Evolutionary conservation across 2,888 invertebrate genomes (phyloP), one percentile per base, ranked within the genome.

Genomic region (Arrhopalites spinosus): DNA sequence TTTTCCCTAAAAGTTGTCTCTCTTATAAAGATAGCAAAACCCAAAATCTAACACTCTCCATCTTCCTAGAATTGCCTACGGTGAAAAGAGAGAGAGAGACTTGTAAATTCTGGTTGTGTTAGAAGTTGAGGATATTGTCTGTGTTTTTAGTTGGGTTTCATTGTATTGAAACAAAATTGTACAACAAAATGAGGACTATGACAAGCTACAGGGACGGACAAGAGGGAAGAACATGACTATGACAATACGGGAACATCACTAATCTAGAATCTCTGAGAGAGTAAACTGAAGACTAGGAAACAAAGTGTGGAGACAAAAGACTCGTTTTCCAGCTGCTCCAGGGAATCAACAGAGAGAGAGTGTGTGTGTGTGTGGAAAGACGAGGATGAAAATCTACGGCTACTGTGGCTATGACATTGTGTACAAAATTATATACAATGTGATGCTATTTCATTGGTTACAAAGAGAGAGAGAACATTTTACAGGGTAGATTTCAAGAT

Each of bases 251-350:
- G 25, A 27, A 27, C 50, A 47, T 50, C 17, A 27, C 47, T 53
- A 69, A 69, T 69, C 69, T 69, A 53, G n/a, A 30, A 69, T 69
- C 69, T 69, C 69, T 23, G 3, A 5, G 13, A 7, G 53, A 69
- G 30, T 47, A 50, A n/a, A 47, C 27, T 7, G 29, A 17, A 45
- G 68, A 27, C 61, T 13, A 23, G 27, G 30, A 30, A 66, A 66
- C 43, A 66, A 66, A 66, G 66, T 66, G 43, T 66, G 8, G 53
- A 50, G 68, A 68, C 50, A 68, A 69, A 69, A 69, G 29, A 27
- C 56, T 30, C 50, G 56, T 56, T 50, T 30, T 53, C 53, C 69
- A 69, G 69, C 69, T 69, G 69, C 56, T 69, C 53, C 30, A 69
- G 53, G 69, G 69, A 68, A 68, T 63, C 27, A 1, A 59, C 23